Conservation (phyloP, 2,113 vertebrate species). For the Chauna torquata region DNA sequence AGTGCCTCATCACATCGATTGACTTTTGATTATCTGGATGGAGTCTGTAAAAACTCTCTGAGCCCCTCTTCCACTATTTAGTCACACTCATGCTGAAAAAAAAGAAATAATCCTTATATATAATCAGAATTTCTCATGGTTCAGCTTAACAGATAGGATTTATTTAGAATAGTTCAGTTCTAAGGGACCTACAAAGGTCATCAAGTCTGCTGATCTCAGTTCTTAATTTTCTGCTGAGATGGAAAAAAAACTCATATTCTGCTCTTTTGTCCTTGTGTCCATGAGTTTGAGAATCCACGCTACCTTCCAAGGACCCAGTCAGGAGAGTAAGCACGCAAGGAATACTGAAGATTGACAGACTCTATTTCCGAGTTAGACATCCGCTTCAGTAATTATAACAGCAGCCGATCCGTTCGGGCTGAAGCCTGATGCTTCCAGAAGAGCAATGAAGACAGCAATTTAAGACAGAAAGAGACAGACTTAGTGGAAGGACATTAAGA, state of each 20-base stretch:
- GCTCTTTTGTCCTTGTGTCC: background rate
- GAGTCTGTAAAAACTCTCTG: background rate
- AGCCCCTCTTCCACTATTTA: background rate
- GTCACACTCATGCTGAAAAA: rapidly evolving
- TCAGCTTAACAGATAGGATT: background rate
- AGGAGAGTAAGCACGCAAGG: background rate
- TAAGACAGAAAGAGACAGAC: background rate
- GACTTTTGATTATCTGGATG: background rate
- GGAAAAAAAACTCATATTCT: background rate
- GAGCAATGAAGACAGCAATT: background rate
- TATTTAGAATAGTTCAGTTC: background rate
- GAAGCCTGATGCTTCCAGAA: background rate
- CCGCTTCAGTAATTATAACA: background rate
- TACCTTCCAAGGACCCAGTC: background rate
- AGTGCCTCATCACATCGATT: background rate
- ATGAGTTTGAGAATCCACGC: background rate
- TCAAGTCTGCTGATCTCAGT: background rate
- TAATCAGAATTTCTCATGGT: background rate
- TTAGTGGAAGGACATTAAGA: background rate
- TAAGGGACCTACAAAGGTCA: background rate
- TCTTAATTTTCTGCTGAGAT: background rate
- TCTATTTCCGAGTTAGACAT: background rate
- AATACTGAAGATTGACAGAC: background rate
- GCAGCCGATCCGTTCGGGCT: background rate
- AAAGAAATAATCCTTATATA: background rate